These are phyloP conservation scores for Lampris incognitus DNA, from an alignment of 2,113 vertebrate genomes.

Conservation along the genomic window DNA sequence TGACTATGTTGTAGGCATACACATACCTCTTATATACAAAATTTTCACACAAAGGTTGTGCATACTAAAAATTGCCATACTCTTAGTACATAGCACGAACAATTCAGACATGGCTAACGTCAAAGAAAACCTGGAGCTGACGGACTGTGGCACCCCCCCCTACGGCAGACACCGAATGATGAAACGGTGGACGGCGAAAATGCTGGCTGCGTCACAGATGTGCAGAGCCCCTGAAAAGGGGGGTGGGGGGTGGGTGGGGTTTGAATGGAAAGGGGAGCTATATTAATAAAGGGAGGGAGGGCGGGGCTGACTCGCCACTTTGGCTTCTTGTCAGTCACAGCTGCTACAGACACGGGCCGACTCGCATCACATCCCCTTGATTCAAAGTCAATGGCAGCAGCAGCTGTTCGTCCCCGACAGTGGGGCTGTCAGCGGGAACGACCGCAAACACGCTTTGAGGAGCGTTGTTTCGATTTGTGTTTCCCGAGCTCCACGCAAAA, in stretches of 20 bases:
- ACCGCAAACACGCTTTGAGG: neutral
- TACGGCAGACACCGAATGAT: slow-evolving; percentile 34
- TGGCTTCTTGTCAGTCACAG: slow-evolving; percentile 73
- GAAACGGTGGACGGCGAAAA: slow-evolving; percentile 39
- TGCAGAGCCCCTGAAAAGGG: slow-evolving; percentile 25
- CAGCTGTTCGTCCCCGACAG: slow-evolving; percentile 55
- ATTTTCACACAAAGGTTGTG: too few species aligned
- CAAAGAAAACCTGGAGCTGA: slow-evolving; percentile 20
- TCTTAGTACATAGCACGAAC: too few species aligned
- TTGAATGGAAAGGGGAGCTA: slow-evolving; percentile 14
- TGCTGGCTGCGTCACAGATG: slow-evolving; percentile 68
- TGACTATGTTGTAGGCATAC: too few species aligned
- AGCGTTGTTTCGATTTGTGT: too few species aligned
- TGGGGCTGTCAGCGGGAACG: neutral
- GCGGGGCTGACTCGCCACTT: slow-evolving; percentile 43
- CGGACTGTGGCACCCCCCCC: slow-evolving; percentile 55
- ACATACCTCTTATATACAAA: too few species aligned
- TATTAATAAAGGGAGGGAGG: slow-evolving; percentile 43
- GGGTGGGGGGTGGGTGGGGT: slow-evolving; percentile 13
- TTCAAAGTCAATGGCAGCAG: slow-evolving; percentile 76
- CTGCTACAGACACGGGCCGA: slow-evolving; percentile 63
- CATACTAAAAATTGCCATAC: too few species aligned
- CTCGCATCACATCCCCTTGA: slow-evolving; percentile 69
- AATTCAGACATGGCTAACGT: too few species aligned
- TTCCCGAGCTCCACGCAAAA: neutral